A percentile compares a stretch with the other conserved stretches of the same genome.
These are phyloP conservation scores for Uloborus plumipes DNA, from an alignment of 2,888 invertebrate genomes.

Conservation along the genomic window DNA sequence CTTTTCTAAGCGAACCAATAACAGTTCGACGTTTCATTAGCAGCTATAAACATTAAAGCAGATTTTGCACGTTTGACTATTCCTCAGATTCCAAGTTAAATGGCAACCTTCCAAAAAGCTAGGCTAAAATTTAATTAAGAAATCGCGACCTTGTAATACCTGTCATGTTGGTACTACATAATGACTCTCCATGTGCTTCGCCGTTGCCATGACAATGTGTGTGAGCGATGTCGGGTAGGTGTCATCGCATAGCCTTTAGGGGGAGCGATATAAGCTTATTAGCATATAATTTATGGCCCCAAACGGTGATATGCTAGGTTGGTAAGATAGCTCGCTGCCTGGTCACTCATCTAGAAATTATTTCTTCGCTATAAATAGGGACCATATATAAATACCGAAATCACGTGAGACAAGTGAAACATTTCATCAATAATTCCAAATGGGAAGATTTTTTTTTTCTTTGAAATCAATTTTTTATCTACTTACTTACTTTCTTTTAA, in stretches of 20 bases:
- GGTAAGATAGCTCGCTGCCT: constrained; percentile 15
- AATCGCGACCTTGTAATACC: constrained; percentile 38
- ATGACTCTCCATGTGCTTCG: constrained; percentile 10
- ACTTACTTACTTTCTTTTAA: no score
- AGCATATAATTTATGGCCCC: constrained; percentile 53
- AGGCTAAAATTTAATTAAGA: constrained; percentile 53
- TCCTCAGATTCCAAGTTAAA: not conserved
- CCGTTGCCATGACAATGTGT: constrained; percentile 28
- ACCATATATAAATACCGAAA: constrained; percentile 3
- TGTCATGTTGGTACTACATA: constrained; percentile 34
- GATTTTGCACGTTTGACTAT: no score
- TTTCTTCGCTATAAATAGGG: constrained; percentile 11
- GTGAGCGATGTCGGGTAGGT: constrained; percentile 43
- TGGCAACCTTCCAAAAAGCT: constrained; percentile 45
- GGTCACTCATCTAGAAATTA: constrained; percentile 37
- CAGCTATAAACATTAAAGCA: no score
- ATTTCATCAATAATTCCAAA: no score
- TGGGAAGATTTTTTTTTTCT: no score
- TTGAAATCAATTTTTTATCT: no score
- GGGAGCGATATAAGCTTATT: constrained; percentile 37
- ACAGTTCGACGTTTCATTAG: no score
- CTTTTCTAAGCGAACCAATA: no score
- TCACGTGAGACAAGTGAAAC: no score
- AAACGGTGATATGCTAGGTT: not conserved
- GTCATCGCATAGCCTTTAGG: constrained; percentile 23